These are phyloP conservation scores for Polydrusus pterygomalis DNA, from an alignment of 2,888 invertebrate genomes.

Conservation along the genomic window DNA sequence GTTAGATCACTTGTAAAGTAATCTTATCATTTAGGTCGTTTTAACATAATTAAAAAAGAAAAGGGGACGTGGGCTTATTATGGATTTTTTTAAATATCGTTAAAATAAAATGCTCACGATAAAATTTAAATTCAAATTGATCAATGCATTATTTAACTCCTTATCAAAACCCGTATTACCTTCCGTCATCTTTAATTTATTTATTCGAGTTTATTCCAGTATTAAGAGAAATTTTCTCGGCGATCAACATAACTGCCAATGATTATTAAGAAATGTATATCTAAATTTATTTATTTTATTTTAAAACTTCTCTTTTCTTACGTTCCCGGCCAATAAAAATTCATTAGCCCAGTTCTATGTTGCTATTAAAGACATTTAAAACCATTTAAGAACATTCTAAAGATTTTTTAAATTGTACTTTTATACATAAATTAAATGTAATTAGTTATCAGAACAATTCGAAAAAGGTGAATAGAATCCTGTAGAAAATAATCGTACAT, in stretches of 20 bases:
- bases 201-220: constrained; percentile 25
- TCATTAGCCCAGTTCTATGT: constrained; percentile 36
- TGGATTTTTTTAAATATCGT: constrained; percentile 36
- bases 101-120: constrained; percentile 36
- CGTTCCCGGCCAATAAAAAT: constrained; percentile 34
- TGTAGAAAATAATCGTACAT: too few relatives aligned
- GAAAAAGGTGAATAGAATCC: not conserved
- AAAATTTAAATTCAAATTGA: constrained; percentile 40
- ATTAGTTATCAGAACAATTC: not conserved
- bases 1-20: constrained; percentile 31
- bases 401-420: constrained; percentile 25
- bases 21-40: constrained; percentile 37
- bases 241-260: constrained; percentile 38
- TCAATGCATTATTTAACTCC: constrained; percentile 30
- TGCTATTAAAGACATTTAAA: constrained; percentile 27
- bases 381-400: constrained; percentile 21
- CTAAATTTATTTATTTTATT: constrained; percentile 40
- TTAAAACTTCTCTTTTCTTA: constrained; percentile 23
- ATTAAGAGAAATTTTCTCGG: constrained; percentile 32
- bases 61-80: constrained; percentile 24
- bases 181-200: constrained; percentile 37
- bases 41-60: constrained; percentile 29
- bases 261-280: constrained; percentile 39
- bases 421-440: not conserved
- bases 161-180: constrained; percentile 30